phyloP scores from a whole-genome alignment of 2,113 vertebrate genomes.

The Notechis scutatus region DNA sequence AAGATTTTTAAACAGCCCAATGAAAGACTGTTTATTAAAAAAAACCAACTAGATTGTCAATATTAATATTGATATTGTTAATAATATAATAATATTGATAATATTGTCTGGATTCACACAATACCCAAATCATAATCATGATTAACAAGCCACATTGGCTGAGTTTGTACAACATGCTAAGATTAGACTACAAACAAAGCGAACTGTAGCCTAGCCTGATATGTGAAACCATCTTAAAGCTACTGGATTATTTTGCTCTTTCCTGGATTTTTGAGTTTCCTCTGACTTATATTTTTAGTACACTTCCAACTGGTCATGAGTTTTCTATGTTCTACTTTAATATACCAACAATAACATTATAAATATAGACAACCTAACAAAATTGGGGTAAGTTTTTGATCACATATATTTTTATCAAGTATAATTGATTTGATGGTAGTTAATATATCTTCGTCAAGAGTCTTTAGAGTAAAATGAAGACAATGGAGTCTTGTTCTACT shows the following conservation, averaged over 20 bases:
- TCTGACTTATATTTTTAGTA: not conserved
- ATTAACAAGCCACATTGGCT: not conserved
- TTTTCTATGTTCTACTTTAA: not conserved
- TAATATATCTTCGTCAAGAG: conserved; percentile 1
- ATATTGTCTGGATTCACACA: not conserved
- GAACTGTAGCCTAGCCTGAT: not conserved
- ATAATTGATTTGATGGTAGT: not conserved
- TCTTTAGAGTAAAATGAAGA: conserved; percentile 11
- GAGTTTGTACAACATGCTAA: not conserved
- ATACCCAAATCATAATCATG: not conserved
- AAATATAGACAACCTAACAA: not conserved
- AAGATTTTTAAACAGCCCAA: not conserved
- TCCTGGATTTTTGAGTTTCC: not conserved
- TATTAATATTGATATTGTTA: not conserved
- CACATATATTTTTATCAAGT: not conserved
- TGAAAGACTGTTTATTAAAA: not conserved
- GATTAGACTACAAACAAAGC: not conserved
- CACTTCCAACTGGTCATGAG: not conserved
- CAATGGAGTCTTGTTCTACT: conserved; percentile 42
- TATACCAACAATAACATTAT: not conserved
- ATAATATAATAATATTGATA: no score
- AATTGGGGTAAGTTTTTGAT: not conserved
- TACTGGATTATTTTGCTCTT: not conserved
- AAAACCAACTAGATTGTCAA: not conserved
- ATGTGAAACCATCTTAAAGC: not conserved